These are phyloP conservation scores for Semaprochilodus insignis DNA, from an alignment of 2,797 vertebrate genomes.

Conservation along the genomic window DNA sequence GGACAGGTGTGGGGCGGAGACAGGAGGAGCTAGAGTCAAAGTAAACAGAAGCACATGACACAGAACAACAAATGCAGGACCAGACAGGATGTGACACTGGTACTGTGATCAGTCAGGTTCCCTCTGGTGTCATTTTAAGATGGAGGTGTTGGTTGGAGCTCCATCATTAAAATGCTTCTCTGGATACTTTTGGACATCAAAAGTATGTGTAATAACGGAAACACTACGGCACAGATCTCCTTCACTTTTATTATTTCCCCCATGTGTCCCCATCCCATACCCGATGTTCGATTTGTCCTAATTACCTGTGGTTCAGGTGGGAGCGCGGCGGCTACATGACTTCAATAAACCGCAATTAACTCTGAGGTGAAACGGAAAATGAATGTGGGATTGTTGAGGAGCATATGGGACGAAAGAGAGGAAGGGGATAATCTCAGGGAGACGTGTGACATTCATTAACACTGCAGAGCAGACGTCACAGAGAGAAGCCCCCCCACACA, in stretches of 20 bases:
- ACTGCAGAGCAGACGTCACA: slow-evolving; percentile 3
- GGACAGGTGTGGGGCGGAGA: too few species aligned
- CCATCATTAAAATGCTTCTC: too few species aligned
- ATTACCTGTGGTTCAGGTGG: slow-evolving; percentile 19
- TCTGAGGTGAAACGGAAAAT: slow-evolving; percentile 54
- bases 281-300: background rate
- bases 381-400: slow-evolving; percentile 38
- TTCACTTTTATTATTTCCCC: background rate
- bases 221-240: background rate
- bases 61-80: too few species aligned
- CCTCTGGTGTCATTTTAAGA: too few species aligned
- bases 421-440: slow-evolving; percentile 51
- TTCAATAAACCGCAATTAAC: slow-evolving; percentile 63
- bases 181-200: too few species aligned
- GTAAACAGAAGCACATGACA: too few species aligned
- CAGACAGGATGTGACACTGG: too few species aligned
- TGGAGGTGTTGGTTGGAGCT: too few species aligned
- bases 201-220: background rate
- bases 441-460: slow-evolving; percentile 69
- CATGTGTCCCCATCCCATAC: background rate
- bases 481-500: background rate
- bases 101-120: too few species aligned
- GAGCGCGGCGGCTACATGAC: slow-evolving; percentile 22
- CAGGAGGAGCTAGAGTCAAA: too few species aligned
- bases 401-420: slow-evolving; percentile 50